Percentiles rank a stretch among this genome's conserved stretches.
phyloP scores from a whole-genome alignment of 1,140 invertebrate species.

The Drosophila mayri region DNA sequence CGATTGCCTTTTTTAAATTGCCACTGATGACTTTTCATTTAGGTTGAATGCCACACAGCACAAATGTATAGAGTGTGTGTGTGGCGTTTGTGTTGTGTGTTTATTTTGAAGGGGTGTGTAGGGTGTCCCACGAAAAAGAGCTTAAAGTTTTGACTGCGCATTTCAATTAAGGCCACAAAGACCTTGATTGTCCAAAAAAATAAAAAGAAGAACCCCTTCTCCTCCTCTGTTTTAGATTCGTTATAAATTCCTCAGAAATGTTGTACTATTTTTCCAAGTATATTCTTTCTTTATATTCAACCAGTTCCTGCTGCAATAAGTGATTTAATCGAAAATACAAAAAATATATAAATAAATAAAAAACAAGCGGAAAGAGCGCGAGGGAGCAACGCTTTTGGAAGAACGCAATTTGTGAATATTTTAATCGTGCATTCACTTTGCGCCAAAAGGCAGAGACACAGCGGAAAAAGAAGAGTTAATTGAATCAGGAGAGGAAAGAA shows the following conservation, averaged over 20 bases:
- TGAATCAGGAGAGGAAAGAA: conserved; percentile 13
- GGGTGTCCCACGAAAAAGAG: neutral
- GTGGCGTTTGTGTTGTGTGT: conserved; percentile 1
- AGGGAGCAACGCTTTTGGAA: conserved; percentile 43
- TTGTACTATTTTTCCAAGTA: conserved; percentile 71
- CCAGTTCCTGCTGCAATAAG: conserved; percentile 44
- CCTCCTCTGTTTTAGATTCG: conserved; percentile 7
- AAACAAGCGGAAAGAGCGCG: conserved; percentile 6
- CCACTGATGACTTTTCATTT: conserved; percentile 77
- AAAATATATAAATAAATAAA: conserved; percentile 22
- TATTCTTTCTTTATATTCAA: conserved; percentile 24
- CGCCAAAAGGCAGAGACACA: conserved; percentile 17
- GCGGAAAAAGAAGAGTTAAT: conserved; percentile 59
- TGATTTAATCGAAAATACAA: conserved; percentile 21
- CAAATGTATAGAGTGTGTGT: neutral
- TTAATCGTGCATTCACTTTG: conserved; percentile 77
- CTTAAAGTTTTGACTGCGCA: conserved; percentile 42
- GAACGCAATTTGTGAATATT: conserved; percentile 78
- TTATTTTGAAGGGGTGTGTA: conserved; percentile 8
- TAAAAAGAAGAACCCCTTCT: conserved; percentile 3
- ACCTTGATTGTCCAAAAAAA: conserved; percentile 27
- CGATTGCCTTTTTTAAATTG: conserved; percentile 80
- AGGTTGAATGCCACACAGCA: conserved; percentile 66
- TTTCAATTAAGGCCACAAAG: conserved; percentile 46
- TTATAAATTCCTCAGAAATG: conserved; percentile 62